Evolutionary conservation across 2,797 vertebrate genomes (phyloP), one percentile per base, ranked within the genome.

Genomic region (Anguilla anguilla): DNA sequence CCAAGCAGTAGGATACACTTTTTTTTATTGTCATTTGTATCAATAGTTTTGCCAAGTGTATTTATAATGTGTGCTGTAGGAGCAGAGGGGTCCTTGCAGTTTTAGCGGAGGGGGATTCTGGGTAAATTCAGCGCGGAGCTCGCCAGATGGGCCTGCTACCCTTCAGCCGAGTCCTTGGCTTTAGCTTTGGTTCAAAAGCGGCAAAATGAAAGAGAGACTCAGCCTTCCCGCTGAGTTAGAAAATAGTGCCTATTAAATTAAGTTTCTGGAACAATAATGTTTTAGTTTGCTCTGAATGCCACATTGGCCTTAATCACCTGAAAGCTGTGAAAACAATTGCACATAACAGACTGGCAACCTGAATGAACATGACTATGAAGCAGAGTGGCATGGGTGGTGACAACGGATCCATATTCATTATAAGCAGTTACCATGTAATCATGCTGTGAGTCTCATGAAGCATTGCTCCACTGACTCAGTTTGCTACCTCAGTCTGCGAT

Each of bases 1-100:
- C 35, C 59, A 89, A 87, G 91, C 43, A 51, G 86, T 88, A 82
- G 46, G 39, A 83, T 79, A 19, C 19, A 46, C 83, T 28, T 81
- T 49, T 81, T 84, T 90, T 19, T 86, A 67, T 72, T 28, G 43
- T 92, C 25, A 89, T 91, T 91, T 91, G 84, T 86, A 89, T 85
- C 91, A 87, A 91, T 88, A 87, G 85, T 86, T 57, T 0, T 67
- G 57, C 46, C 74, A 79, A 87, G 88, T 67, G 86, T 89, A 28
- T 77, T 13, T 43, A 77, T 77, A 81, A 46, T 49, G 77, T n/a
- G 25, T 46, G 77, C n/a, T 81, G 19, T 11, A 51, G 77, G 77
- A 81, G 77, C 77, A 81, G 25, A 81, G 77, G 77, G 77, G 77
- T 49, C 57, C 88, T 79, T 88, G 59, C 91, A 85, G 91, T 91